phyloP scores from a whole-genome alignment of 53 echinoderm and acorn worm species.

The Patiria pectinifera region DNA sequence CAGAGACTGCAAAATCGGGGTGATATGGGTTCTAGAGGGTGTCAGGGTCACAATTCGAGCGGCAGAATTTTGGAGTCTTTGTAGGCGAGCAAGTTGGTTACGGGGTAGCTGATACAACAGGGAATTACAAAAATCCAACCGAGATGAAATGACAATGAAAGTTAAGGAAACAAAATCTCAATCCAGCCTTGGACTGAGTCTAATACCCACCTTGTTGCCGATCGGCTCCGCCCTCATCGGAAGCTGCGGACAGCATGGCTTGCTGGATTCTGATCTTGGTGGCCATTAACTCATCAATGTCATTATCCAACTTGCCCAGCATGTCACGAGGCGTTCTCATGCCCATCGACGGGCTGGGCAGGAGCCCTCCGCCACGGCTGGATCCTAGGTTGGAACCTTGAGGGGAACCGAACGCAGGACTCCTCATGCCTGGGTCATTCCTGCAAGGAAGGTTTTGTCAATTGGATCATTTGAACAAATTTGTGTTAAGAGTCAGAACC shows the following conservation, averaged over 20 bases:
- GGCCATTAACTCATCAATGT: conserved; percentile 63
- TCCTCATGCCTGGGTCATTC: conserved; percentile 28
- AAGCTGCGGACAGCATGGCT: conserved; percentile 79
- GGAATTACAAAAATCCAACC: too few relatives aligned
- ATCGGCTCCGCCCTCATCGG: not conserved
- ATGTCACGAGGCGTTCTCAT: not conserved
- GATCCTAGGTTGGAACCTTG: not conserved
- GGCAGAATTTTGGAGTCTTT: too few relatives aligned
- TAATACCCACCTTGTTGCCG: not conserved
- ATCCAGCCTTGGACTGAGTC: not conserved
- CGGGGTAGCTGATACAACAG: too few relatives aligned
- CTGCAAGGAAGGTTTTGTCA: not conserved
- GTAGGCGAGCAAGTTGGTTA: too few relatives aligned
- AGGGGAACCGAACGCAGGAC: not conserved
- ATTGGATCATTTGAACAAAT: not conserved
- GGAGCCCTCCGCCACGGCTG: conserved; percentile 6
- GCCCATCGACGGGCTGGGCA: conserved; percentile 28
- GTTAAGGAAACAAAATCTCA: too few relatives aligned
- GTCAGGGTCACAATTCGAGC: too few relatives aligned
- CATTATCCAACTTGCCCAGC: conserved; percentile 38
- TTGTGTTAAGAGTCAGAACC: too few relatives aligned
- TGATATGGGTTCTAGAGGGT: too few relatives aligned
- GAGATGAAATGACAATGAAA: too few relatives aligned
- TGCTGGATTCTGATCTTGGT: conserved; percentile 88
- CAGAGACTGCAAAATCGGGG: too few relatives aligned